phyloP scores from a whole-genome alignment of 2,888 invertebrate genomes.

The Diplolepis rosae region DNA sequence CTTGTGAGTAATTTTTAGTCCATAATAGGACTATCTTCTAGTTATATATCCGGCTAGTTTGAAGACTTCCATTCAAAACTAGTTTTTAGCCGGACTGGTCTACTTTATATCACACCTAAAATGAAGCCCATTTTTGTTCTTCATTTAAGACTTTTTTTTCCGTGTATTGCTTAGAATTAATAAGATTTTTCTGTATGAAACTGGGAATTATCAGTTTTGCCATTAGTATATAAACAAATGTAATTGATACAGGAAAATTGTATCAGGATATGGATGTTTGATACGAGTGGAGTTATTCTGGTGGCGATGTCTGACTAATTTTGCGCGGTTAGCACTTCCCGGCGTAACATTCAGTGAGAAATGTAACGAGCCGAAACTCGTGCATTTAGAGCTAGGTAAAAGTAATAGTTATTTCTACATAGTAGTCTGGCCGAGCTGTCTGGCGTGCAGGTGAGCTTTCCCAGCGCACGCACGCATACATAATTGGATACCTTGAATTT shows the following conservation, averaged over 20 bases:
- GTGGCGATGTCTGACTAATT: constrained; percentile 45
- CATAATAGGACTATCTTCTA: no score
- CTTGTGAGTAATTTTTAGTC: no score
- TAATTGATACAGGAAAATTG: background rate
- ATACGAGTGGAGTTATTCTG: constrained; percentile 38
- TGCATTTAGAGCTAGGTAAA: constrained; percentile 47
- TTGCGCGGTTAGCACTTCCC: constrained; percentile 39
- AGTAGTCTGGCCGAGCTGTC: constrained; percentile 46
- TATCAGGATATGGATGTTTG: background rate
- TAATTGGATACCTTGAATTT: constrained; percentile 52
- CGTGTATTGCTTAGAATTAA: no score
- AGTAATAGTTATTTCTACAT: constrained; percentile 50
- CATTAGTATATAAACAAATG: no score
- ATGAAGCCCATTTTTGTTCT: no score
- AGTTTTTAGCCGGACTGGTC: no score
- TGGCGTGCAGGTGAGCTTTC: constrained; percentile 55
- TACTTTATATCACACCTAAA: no score
- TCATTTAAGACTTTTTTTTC: no score
- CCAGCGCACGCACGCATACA: constrained; percentile 54
- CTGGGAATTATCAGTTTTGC: no score
- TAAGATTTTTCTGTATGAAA: no score
- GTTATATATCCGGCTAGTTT: no score
- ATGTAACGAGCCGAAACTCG: constrained; percentile 45
- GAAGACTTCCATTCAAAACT: no score
- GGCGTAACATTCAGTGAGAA: constrained; percentile 41